Evolutionary conservation across 2,113 vertebrate genomes (phyloP), one percentile per base, ranked within the genome.

Genomic region (Corythaixoides concolor): DNA sequence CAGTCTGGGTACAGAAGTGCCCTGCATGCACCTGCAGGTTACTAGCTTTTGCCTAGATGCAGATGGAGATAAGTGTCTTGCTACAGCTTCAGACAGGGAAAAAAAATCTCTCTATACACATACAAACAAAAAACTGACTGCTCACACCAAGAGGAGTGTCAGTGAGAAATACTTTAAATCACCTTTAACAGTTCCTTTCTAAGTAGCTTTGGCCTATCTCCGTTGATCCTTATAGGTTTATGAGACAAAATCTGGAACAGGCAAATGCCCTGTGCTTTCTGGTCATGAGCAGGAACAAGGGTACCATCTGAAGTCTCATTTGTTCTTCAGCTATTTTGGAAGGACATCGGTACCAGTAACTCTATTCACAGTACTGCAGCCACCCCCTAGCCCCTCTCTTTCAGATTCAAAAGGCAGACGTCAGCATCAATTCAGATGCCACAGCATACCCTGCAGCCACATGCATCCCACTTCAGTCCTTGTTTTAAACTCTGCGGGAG

Each of bases 381-480:
- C 70, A 59, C n/a, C 18, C 15, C 22, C 43, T 68, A 2, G 2
- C 15, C 33, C 35, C 45, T 24, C 74, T 62, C 56, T 68, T 75
- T 56, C 53, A 75, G 66, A 60, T 30, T 91, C 63, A 13, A 72
- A 96, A 90, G 53, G 62, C 70, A 85, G 60, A 69, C 78, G 88
- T 26, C 78, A 90, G 74, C 63, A 90, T 68, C 70, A 72, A 49
- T 72, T 76, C 67, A 49, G 73, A 79, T 52, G 85, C 49, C 88
- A 94, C 53, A 90, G 70, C 69, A 88, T 33, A 63, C 49, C 85
- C 88, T 85, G 74, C 88, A 95, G 88, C 85, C 70, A 75, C 75
- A 41, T 2, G 12, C 78, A 85, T 21, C 90, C 41, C n/a, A 23
- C 35, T 95, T 74, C 86, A 87, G 55, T 12, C 72, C 80, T 43